Evolutionary conservation across 2,888 invertebrate species (phyloP).

Genomic region (Sturmia bella): DNA sequence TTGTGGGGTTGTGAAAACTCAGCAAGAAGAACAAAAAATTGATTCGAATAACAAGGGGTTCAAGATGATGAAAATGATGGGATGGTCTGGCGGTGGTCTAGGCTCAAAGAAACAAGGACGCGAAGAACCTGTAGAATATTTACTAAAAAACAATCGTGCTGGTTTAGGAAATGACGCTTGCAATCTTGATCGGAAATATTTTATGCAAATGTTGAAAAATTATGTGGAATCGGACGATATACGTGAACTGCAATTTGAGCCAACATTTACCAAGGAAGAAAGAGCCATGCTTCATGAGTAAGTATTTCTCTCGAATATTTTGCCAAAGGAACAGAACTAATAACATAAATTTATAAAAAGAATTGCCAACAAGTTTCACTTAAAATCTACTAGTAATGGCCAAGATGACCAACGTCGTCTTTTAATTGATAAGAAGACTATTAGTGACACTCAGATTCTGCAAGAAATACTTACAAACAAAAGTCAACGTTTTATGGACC

Average conservation of each 20-base stretch:
- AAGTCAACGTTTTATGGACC: constrained; percentile 77
- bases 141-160: constrained; percentile 79
- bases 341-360: constrained; percentile 66
- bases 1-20: constrained; percentile 75
- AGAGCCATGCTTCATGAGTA: constrained; percentile 85
- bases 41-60: constrained; percentile 79
- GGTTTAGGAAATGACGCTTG: constrained; percentile 77
- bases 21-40: constrained; percentile 74
- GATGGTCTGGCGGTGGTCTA: constrained; percentile 88
- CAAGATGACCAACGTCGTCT: constrained; percentile 80
- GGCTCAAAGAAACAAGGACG: constrained; percentile 86
- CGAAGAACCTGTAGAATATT: constrained; percentile 84
- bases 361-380: constrained; percentile 81
- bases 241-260: constrained; percentile 84
- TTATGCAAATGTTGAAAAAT: constrained; percentile 79
- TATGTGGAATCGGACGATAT: constrained; percentile 82
- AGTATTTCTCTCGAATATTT: constrained; percentile 55
- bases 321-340: neutral
- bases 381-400: constrained; percentile 84
- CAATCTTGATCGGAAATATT: constrained; percentile 74
- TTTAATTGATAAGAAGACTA: constrained; percentile 78
- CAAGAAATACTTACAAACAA: constrained; percentile 76
- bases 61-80: constrained; percentile 87
- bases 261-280: constrained; percentile 86
- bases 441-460: constrained; percentile 75